A percentile compares a stretch with the other conserved stretches of the same genome.
Evolutionary conservation across 2,113 vertebrate species (phyloP).

Genomic region (Mesoclemmys tuberculata): DNA sequence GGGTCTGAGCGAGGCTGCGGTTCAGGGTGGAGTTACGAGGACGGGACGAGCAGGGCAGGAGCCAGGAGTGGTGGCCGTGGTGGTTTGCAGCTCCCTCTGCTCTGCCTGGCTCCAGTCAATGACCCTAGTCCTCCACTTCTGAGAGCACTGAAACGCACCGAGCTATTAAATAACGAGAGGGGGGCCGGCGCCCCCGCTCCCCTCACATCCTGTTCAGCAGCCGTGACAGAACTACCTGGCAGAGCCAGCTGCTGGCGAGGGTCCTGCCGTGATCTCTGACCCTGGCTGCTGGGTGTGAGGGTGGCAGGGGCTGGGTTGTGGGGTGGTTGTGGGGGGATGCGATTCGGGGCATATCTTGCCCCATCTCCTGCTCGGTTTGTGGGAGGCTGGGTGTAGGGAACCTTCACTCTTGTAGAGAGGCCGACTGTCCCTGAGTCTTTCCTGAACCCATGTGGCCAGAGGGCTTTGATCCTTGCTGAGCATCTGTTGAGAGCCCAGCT

Average conservation of each 20-base stretch:
- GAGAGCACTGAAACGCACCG: conserved; percentile 45
- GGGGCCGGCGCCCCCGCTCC: background rate
- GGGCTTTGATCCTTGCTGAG: no score
- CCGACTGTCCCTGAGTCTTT: no score
- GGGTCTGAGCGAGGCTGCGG: rapidly evolving
- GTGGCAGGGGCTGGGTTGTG: background rate
- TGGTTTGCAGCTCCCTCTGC: background rate
- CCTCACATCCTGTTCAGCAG: background rate
- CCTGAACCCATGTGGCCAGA: no score
- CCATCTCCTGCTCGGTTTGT: background rate
- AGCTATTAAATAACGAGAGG: conserved; percentile 21
- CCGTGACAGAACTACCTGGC: background rate
- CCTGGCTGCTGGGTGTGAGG: background rate
- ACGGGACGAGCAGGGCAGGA: no score
- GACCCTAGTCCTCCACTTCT: conserved; percentile 61
- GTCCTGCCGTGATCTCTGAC: background rate
- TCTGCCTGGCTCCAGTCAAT: conserved; percentile 1
- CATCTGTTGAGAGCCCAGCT: no score
- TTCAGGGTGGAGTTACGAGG: background rate
- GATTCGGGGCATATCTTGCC: background rate
- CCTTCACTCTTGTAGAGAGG: no score
- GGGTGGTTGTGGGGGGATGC: background rate
- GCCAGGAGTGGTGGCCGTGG: background rate
- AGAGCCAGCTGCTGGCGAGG: background rate
- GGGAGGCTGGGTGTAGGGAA: background rate